Base-by-base conservation (phyloP, 37 sponge, comb jelly and placozoan genomes). In the Eunapius fragilis region DNA sequence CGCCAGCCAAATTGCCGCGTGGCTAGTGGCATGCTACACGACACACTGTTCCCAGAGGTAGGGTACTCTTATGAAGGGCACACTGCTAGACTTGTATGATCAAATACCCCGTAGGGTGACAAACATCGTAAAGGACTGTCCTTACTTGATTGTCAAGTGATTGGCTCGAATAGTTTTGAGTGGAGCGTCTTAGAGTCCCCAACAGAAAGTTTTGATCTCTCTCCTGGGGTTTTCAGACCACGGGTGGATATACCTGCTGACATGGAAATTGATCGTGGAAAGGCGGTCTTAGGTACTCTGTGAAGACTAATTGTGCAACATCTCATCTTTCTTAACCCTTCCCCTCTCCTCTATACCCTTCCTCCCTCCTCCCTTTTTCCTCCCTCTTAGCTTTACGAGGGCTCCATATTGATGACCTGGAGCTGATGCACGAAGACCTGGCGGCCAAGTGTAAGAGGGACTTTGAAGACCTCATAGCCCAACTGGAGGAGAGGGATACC, bases 341-440 rank as follows among this genome's bases (percentile, higher is more conserved):
- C 3, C 58, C 58, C 10, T 38, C 47, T 6, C 27, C 49, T 67
- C 35, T 25, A 11, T 14, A 9, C 25, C 34, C 31, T 28, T 19
- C 34, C 31, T 26, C 22, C 69, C 19, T 31, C 13, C 12, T 19
- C 67, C 48, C 45, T 9, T 2, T 75, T 9, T 31, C 35, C 26
- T 45, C 28, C 22, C 74, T 9, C 7, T n/a, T 69, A 91, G 91
- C 87, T 4, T 45, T 91, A 4, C 77, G 82, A 25, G 33, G 76
- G 25, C 38, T 91, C 31, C 33, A 67, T 70, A 74, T 34, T 5
- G 87, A 82, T 28, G 91, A 91, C 22, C 49, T 91, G 37, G 68
- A 73, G 31, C 27, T 34, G 31, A 86, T 91, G 91, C 36, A 67
- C 47, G 79, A 81, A n/a, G 91, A 91, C 30, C 72, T 91, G 72